Evolutionary conservation across 2,797 vertebrate genomes (phyloP).

Genomic region (Poliocrania exsul): DNA sequence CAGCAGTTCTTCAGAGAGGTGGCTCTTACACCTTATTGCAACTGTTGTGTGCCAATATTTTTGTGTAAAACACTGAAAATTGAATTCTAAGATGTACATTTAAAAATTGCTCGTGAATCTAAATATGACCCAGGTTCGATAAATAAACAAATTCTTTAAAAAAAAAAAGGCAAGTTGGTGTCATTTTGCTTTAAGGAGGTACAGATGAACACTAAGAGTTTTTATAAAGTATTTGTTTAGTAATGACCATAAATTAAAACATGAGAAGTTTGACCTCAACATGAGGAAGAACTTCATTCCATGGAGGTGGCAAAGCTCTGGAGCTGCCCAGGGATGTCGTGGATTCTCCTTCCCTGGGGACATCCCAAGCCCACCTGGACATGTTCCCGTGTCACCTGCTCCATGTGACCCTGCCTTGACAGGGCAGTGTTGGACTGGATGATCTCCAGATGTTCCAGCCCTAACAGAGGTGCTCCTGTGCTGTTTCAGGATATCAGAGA

Average conservation of each 20-base stretch:
- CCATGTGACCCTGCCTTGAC: background rate
- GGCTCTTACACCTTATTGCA: slow-evolving; percentile 57
- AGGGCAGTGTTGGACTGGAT: fast-evolving
- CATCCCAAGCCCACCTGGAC: background rate
- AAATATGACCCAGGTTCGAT: slow-evolving; percentile 89
- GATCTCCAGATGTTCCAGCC: background rate
- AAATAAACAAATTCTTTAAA: slow-evolving; percentile 93
- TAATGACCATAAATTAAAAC: background rate
- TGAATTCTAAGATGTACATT: slow-evolving; percentile 87
- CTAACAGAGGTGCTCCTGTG: background rate
- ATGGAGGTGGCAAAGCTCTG: background rate
- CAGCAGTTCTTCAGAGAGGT: slow-evolving; percentile 73
- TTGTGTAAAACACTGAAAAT: slow-evolving; percentile 75
- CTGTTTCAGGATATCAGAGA: fast-evolving
- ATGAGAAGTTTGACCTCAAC: background rate
- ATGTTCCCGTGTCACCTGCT: background rate
- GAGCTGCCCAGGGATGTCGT: fast-evolving
- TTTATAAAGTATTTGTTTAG: background rate
- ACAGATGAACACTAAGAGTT: background rate
- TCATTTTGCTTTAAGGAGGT: background rate
- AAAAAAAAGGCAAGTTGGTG: slow-evolving; percentile 52
- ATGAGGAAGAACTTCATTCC: background rate
- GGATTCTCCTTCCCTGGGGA: background rate
- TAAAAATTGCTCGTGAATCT: slow-evolving; percentile 85
- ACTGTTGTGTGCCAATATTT: slow-evolving; percentile 79